Evolutionary conservation across 30 jellyfish, hydroid and myxozoan species (phyloP).

Genomic region (Hydractinia echinata): DNA sequence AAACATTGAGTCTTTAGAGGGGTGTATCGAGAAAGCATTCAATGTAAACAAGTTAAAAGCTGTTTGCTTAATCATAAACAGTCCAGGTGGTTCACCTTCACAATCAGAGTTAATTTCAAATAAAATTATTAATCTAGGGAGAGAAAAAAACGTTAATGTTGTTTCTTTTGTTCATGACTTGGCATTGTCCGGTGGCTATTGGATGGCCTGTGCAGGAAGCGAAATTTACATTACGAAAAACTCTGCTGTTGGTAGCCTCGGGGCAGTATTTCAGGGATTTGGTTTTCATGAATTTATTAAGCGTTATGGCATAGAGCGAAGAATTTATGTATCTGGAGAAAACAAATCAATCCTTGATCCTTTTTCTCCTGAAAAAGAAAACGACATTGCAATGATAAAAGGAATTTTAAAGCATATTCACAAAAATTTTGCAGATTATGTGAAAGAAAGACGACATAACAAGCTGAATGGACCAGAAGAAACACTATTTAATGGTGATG

Average conservation of each 20-base stretch:
- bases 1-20: conserved; percentile 37
- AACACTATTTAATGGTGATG: conserved; percentile 70
- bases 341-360: conserved; percentile 66
- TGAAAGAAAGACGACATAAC: conserved; percentile 51
- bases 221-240: conserved; percentile 65
- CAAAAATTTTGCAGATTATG: conserved; percentile 48
- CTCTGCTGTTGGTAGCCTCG: conserved; percentile 77
- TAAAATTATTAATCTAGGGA: conserved; percentile 43
- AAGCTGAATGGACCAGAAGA: conserved; percentile 40
- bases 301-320: conserved; percentile 66
- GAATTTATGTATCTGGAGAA: conserved; percentile 64
- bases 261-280: conserved; percentile 47
- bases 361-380: conserved; percentile 52
- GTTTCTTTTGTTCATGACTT: conserved; percentile 52
- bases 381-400: conserved; percentile 50
- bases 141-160: conserved; percentile 54
- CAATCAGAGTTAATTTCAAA: conserved; percentile 68
- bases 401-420: conserved; percentile 42
- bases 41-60: conserved; percentile 58
- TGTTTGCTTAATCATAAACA: conserved; percentile 56
- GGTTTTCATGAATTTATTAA: conserved; percentile 51
- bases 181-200: conserved; percentile 84
- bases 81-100: conserved; percentile 78
- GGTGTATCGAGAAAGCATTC: conserved; percentile 62
- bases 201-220: conserved; percentile 86